phyloP scores from a whole-genome alignment of 2,888 invertebrate genomes.

The Drosophila fungiperda region DNA sequence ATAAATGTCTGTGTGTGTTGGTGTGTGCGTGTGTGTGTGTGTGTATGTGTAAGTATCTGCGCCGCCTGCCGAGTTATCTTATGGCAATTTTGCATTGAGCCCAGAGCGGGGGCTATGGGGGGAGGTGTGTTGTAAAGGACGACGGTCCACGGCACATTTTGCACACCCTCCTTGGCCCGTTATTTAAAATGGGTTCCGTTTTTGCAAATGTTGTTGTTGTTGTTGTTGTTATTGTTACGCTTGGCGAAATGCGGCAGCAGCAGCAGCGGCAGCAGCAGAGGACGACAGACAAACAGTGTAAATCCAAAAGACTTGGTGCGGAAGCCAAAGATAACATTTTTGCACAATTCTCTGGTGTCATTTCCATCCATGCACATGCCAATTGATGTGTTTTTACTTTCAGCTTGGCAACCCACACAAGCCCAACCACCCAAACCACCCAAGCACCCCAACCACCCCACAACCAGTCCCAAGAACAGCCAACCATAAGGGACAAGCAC shows the following conservation, averaged over 20 bases:
- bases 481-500: slow-evolving; percentile 29
- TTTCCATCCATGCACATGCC: slow-evolving; percentile 83
- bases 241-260: slow-evolving; percentile 32
- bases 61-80: slow-evolving; percentile 79
- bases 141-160: slow-evolving; percentile 75
- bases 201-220: slow-evolving; percentile 45
- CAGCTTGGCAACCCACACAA: slow-evolving; percentile 52
- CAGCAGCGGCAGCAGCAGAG: slow-evolving; percentile 13
- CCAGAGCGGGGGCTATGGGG: background rate
- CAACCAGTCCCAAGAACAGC: slow-evolving; percentile 3
- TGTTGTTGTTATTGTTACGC: slow-evolving; percentile 58
- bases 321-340: slow-evolving; percentile 85
- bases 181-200: slow-evolving; percentile 77
- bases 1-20: slow-evolving; percentile 49
- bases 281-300: slow-evolving; percentile 57
- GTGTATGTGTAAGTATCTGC: slow-evolving; percentile 44
- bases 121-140: slow-evolving; percentile 17
- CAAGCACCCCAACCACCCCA: slow-evolving; percentile 1
- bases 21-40: slow-evolving; percentile 21
- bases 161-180: slow-evolving; percentile 68
- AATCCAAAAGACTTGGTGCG: slow-evolving; percentile 80
- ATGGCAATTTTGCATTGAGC: slow-evolving; percentile 70
- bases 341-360: slow-evolving; percentile 83
- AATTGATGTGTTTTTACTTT: slow-evolving; percentile 83
- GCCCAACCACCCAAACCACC: slow-evolving; percentile 1